These are phyloP conservation scores for Palaemon carinicauda DNA, from an alignment of 1,140 invertebrate genomes.

Conservation along the genomic window DNA sequence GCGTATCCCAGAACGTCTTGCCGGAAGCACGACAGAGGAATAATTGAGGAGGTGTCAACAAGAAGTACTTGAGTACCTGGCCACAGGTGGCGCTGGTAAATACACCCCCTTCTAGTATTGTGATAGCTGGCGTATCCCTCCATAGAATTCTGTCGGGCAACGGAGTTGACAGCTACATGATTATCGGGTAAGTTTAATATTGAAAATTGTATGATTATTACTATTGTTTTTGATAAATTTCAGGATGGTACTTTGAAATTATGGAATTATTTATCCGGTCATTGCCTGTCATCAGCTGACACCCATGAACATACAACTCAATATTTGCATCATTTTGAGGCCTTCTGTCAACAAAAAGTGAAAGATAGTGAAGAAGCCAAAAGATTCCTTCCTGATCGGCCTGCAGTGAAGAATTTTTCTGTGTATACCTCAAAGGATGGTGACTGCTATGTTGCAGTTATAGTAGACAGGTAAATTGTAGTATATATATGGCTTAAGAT, in stretches of 20 bases:
- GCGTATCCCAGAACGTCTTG: too few species aligned
- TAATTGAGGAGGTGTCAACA: too few species aligned
- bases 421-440: background rate
- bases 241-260: constrained; percentile 60
- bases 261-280: constrained; percentile 48
- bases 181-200: too few species aligned
- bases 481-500: too few species aligned
- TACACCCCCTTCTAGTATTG: too few species aligned
- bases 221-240: background rate
- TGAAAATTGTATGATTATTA: too few species aligned
- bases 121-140: too few species aligned
- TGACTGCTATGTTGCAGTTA: background rate
- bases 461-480: background rate
- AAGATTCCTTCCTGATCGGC: background rate
- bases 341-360: background rate
- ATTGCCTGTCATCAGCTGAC: background rate
- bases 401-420: background rate
- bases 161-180: too few species aligned
- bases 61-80: too few species aligned
- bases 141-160: too few species aligned
- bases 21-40: too few species aligned
- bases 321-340: background rate
- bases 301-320: background rate
- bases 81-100: too few species aligned
- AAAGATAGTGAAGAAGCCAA: background rate